Percentiles rank a stretch among this genome's conserved stretches.
Conservation (phyloP, 2,113 vertebrate species). For the Anser brachyrhynchus region DNA sequence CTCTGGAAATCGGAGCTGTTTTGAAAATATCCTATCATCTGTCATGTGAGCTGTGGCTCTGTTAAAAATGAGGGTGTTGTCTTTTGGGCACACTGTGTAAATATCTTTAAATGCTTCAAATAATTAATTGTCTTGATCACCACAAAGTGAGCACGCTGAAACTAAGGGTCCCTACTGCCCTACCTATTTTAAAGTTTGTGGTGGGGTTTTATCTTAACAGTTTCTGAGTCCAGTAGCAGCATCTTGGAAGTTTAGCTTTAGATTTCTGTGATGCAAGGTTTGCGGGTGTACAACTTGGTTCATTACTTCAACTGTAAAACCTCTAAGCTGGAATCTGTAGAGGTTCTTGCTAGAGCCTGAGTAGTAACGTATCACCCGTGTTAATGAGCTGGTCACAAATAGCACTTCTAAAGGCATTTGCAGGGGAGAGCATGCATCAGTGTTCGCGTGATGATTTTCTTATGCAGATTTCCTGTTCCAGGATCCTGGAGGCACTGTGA, state of each 20-base stretch:
- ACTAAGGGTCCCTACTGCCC: neutral
- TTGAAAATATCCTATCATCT: neutral
- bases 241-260: neutral
- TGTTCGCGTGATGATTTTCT: neutral
- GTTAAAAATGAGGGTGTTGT: neutral
- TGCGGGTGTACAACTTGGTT: neutral
- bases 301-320: neutral
- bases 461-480: neutral
- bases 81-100: neutral
- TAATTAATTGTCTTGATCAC: neutral
- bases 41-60: neutral
- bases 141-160: rapidly evolving
- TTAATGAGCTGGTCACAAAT: neutral
- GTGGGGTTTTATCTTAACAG: neutral
- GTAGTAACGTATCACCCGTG: neutral
- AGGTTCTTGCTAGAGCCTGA: neutral
- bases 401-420: neutral
- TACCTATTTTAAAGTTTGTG: neutral
- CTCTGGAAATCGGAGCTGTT: too few relatives aligned
- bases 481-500: neutral
- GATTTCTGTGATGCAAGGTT: rapidly evolving
- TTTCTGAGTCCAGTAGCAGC: neutral
- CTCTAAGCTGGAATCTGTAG: neutral
- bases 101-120: neutral
- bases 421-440: rapidly evolving